These are phyloP conservation scores for Cydia fagiglandana DNA, from an alignment of 1,140 invertebrate species.

Conservation along the genomic window DNA sequence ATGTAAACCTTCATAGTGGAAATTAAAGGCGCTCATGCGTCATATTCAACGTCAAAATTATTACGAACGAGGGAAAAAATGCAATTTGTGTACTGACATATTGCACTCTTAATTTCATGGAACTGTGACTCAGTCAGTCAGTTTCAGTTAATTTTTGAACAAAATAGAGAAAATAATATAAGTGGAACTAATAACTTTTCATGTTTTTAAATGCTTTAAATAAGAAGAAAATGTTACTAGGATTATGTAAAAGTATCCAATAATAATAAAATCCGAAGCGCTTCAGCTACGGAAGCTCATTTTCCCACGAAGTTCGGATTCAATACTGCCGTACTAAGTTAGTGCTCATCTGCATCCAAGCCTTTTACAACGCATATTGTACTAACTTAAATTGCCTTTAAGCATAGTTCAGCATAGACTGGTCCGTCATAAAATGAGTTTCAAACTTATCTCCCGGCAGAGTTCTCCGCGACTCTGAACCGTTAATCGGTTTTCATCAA, in stretches of 20 bases:
- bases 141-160: too few relatives aligned
- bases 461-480: background rate
- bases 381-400: slow-evolving; percentile 30
- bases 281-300: slow-evolving; percentile 9
- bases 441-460: slow-evolving; percentile 12
- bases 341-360: slow-evolving; percentile 6
- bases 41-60: too few relatives aligned
- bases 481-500: slow-evolving; percentile 18
- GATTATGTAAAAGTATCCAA: background rate
- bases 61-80: too few relatives aligned
- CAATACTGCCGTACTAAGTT: slow-evolving; percentile 6
- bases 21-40: too few relatives aligned
- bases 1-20: too few relatives aligned
- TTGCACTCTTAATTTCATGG: too few relatives aligned
- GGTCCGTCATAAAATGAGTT: slow-evolving; percentile 22
- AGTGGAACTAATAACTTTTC: too few relatives aligned
- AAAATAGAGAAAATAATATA: too few relatives aligned
- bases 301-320: background rate
- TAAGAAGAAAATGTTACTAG: too few relatives aligned
- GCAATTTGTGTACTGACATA: too few relatives aligned
- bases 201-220: too few relatives aligned
- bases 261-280: background rate
- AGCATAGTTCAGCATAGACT: slow-evolving; percentile 16
- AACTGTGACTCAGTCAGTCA: too few relatives aligned
- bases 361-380: slow-evolving; percentile 15